Conservation (phyloP, 1,140 invertebrate genomes). For the Eulimnadia texana region DNA sequence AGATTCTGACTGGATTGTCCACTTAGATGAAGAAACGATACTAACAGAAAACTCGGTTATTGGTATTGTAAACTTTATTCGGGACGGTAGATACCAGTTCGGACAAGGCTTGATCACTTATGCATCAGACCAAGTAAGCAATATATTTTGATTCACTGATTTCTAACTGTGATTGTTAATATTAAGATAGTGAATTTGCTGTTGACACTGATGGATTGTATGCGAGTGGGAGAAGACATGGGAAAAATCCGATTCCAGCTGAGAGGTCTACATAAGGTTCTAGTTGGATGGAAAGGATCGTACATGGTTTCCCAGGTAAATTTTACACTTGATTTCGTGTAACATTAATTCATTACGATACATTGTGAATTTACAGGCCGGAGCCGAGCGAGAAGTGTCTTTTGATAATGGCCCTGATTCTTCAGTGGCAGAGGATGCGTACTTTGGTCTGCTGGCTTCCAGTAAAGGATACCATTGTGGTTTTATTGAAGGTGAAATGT, state of each 20-base stretch:
- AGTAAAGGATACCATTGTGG: conserved; percentile 72
- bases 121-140: conserved; percentile 63
- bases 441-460: conserved; percentile 86
- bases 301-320: conserved; percentile 82
- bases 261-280: conserved; percentile 79
- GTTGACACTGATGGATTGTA: conserved; percentile 89
- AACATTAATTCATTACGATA: not conserved
- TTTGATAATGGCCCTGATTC: conserved; percentile 92
- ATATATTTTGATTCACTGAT: conserved; percentile 34
- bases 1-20: conserved; percentile 92
- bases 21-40: conserved; percentile 95
- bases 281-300: conserved; percentile 96
- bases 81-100: conserved; percentile 88
- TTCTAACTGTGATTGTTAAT: not conserved
- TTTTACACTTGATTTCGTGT: not conserved
- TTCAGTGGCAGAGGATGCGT: conserved; percentile 94
- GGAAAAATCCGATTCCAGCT: conserved; percentile 91
- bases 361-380: conserved; percentile 40
- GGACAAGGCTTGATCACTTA: conserved; percentile 97
- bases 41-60: conserved; percentile 73
- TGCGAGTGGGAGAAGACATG: conserved; percentile 93
- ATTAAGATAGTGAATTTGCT: conserved; percentile 82
- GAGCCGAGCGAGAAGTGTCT: conserved; percentile 73
- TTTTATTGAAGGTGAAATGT: conserved; percentile 93
- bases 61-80: conserved; percentile 90